These are phyloP conservation scores for Drosophila borealis DNA, from an alignment of 2,888 invertebrate species.

Conservation along the genomic window DNA sequence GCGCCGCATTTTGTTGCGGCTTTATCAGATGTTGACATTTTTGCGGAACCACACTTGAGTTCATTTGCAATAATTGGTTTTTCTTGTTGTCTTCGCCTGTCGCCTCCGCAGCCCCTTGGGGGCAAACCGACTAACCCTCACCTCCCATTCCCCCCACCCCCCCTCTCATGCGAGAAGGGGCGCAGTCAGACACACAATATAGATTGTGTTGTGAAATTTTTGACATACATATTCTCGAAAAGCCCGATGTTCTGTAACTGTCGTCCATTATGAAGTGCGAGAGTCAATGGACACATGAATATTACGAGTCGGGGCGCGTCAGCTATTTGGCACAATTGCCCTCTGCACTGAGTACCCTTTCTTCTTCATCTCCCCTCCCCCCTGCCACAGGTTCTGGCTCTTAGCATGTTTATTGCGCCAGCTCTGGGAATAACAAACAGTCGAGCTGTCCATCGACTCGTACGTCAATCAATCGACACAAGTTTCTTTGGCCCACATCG, in stretches of 20 bases:
- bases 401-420: constrained; percentile 33
- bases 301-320: constrained; percentile 22
- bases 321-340: constrained; percentile 9
- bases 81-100: constrained; percentile 73
- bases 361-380: neutral
- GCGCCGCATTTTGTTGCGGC: constrained; percentile 55
- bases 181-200: constrained; percentile 11
- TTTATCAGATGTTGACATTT: constrained; percentile 46
- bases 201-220: constrained; percentile 60
- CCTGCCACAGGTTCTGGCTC: neutral
- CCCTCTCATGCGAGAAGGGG: neutral
- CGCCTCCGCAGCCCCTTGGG: constrained; percentile 1
- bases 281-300: constrained; percentile 57
- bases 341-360: constrained; percentile 7
- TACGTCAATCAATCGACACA: constrained; percentile 41
- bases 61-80: constrained; percentile 84
- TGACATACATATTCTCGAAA: constrained; percentile 70
- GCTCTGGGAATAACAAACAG: constrained; percentile 52
- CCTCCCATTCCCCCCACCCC: neutral
- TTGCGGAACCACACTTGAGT: constrained; percentile 84
- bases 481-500: constrained; percentile 28
- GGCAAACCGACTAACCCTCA: constrained; percentile 5
- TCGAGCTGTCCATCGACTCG: constrained; percentile 48
- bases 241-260: constrained; percentile 32
- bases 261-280: constrained; percentile 51